phyloP scores from a whole-genome alignment of 2,797 vertebrate species.

The Hydrophis major region DNA sequence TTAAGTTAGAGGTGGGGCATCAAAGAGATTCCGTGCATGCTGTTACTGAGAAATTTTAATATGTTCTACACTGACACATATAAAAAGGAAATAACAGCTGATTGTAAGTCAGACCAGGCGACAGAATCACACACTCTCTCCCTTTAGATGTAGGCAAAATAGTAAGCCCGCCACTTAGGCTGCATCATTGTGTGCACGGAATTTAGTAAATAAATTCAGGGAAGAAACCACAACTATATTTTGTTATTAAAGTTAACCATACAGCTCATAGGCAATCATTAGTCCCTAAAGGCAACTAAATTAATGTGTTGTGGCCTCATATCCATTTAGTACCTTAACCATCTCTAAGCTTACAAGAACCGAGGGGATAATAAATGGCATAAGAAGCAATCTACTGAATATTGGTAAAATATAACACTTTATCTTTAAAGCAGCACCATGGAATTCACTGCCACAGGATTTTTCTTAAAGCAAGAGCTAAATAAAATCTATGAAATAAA shows the following conservation, averaged over 20 bases:
- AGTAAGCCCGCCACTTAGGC: slow-evolving; percentile 12
- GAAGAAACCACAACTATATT: slow-evolving; percentile 33
- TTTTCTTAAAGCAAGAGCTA: slow-evolving; percentile 19
- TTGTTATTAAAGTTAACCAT: slow-evolving; percentile 38
- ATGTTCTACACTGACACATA: slow-evolving; percentile 80
- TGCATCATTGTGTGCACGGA: slow-evolving; percentile 20
- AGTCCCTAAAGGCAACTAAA: background rate
- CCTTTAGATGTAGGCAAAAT: slow-evolving; percentile 22
- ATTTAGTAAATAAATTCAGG: slow-evolving; percentile 26
- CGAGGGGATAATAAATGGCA: slow-evolving; percentile 5
- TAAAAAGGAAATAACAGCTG: slow-evolving; percentile 85
- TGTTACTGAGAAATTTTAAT: slow-evolving; percentile 80
- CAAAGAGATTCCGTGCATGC: slow-evolving; percentile 82
- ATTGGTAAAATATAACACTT: slow-evolving; percentile 50
- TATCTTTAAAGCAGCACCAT: slow-evolving; percentile 21
- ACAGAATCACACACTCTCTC: slow-evolving; percentile 51
- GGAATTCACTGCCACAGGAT: slow-evolving; percentile 51
- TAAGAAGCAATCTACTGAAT: slow-evolving; percentile 35
- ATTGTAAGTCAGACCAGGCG: slow-evolving; percentile 67
- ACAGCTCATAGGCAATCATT: slow-evolving; percentile 8
- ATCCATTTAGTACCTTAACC: slow-evolving; percentile 9
- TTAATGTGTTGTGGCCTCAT: slow-evolving; percentile 28
- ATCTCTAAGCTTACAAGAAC: slow-evolving; percentile 12
- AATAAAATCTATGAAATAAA: slow-evolving; percentile 39
- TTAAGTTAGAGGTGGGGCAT: slow-evolving; percentile 83